Conservation (phyloP, 2,797 vertebrate species). For the Mustela erminea region DNA sequence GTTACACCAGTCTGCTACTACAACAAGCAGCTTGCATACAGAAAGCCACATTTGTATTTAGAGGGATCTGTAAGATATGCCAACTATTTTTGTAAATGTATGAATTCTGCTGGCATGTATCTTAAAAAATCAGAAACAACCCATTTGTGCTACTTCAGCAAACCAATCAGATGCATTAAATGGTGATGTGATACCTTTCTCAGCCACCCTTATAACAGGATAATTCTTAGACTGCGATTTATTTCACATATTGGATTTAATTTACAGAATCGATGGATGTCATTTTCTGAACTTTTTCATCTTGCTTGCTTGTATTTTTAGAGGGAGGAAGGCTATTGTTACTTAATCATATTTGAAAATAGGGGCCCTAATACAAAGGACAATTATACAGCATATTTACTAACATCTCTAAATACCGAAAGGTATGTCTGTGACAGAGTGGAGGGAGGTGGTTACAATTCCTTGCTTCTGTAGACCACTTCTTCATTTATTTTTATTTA, state of each 20-base stretch:
- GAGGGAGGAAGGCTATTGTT: constrained; percentile 11
- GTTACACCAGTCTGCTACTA: not conserved
- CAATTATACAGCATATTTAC: not conserved
- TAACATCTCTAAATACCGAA: not conserved
- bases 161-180: constrained; percentile 15
- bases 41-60: constrained; percentile 64
- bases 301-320: constrained; percentile 30
- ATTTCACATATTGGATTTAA: constrained; percentile 56
- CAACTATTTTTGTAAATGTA: constrained; percentile 66
- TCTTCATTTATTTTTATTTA: not conserved
- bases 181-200: not conserved
- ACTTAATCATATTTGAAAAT: constrained; percentile 28
- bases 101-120: constrained; percentile 12
- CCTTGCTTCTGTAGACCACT: not conserved
- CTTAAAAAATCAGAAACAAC: not conserved
- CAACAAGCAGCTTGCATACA: not conserved
- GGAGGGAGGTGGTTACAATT: not conserved
- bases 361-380: not conserved
- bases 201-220: not conserved
- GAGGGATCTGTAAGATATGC: constrained; percentile 15
- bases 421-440: not conserved
- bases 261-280: constrained; percentile 18
- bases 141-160: constrained; percentile 63
- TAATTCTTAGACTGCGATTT: constrained; percentile 22
- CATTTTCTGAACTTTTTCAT: constrained; percentile 44